Percentiles rank a stretch among this genome's conserved stretches.
Conservation (phyloP, 2,797 vertebrate species). For the Hyperoplus immaculatus region DNA sequence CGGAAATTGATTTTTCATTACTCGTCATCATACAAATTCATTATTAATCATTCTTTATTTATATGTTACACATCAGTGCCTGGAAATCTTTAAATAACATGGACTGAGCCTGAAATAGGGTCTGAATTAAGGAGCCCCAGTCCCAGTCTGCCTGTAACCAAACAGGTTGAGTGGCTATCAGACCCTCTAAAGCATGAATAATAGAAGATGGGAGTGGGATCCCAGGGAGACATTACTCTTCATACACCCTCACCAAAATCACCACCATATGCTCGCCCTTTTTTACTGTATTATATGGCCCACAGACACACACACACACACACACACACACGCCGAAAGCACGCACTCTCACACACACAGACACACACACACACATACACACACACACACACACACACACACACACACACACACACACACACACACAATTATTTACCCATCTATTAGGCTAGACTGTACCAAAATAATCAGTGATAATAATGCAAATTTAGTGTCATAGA, state of each 20-base stretch:
- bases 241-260: slow-evolving; percentile 63
- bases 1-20: not conserved
- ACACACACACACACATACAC: not conserved
- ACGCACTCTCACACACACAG: not conserved
- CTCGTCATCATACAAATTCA: not conserved
- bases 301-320: not conserved
- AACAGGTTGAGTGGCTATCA: slow-evolving; percentile 65
- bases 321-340: slow-evolving; percentile 2
- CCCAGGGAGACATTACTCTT: slow-evolving; percentile 67
- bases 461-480: slow-evolving; percentile 14
- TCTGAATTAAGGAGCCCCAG: slow-evolving; percentile 25
- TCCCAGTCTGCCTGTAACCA: slow-evolving; percentile 46
- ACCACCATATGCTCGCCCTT: slow-evolving; percentile 72
- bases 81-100: slow-evolving; percentile 20
- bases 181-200: slow-evolving; percentile 74
- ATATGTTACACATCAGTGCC: not conserved
- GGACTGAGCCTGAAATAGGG: slow-evolving; percentile 16
- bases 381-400: not conserved
- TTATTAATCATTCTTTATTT: not conserved
- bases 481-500: slow-evolving; percentile 12
- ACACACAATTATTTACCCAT: slow-evolving; percentile 15
- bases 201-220: slow-evolving; percentile 78
- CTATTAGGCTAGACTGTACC: not conserved
- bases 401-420: slow-evolving; percentile 1
- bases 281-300: slow-evolving; percentile 38